phyloP scores from a whole-genome alignment of 2,888 invertebrate genomes.

The Tineola bisselliella region DNA sequence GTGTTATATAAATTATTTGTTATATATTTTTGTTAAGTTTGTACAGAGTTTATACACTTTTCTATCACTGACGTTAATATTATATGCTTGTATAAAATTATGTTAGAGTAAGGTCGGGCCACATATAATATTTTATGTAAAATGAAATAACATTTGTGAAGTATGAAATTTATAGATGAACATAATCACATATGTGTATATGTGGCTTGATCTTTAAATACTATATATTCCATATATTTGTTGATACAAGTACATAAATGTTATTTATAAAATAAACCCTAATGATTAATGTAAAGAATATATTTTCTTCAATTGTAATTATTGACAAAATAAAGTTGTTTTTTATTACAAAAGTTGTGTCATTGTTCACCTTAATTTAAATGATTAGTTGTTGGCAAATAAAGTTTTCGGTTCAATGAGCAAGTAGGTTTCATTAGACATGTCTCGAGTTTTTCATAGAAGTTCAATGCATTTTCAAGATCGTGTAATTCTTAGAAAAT shows the following conservation, averaged over 20 bases:
- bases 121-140: too few species aligned
- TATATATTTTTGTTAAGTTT: not conserved
- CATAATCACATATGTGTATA: not conserved
- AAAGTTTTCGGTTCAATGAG: slow-evolving; percentile 24
- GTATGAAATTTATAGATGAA: too few species aligned
- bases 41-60: not conserved
- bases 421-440: slow-evolving; percentile 29
- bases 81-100: not conserved
- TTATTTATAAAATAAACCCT: not conserved
- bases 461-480: slow-evolving; percentile 13
- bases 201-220: not conserved
- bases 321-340: not conserved
- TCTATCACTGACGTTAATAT: not conserved
- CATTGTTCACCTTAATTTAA: not conserved
- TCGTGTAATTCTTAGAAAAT: not conserved
- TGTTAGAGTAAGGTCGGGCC: not conserved
- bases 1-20: not conserved
- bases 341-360: slow-evolving; percentile 8
- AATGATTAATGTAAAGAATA: not conserved
- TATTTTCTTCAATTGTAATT: not conserved
- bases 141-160: too few species aligned
- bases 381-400: not conserved
- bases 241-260: too few species aligned
- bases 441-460: slow-evolving; percentile 26
- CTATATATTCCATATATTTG: too few species aligned